Evolutionary conservation across 2,113 vertebrate species (phyloP), one percentile per base, ranked within the genome.

Genomic region (Melanotaenia duboulayi): DNA sequence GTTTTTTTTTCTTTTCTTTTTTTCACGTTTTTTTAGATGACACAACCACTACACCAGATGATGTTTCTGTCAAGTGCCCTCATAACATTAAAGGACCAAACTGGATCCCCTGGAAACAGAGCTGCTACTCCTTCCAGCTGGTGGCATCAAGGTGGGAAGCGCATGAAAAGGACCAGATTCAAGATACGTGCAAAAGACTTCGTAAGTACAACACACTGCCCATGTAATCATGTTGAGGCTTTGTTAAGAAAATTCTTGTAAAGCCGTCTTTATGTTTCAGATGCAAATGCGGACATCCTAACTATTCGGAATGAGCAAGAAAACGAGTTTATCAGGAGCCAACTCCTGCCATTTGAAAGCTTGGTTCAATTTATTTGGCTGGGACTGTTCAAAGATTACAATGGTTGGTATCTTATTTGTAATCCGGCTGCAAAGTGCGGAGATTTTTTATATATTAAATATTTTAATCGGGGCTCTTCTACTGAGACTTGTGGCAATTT

Each of bases 71-170:
- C 25, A 96, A 90, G 48, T 99, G 97, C 87, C 97, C 97, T 7
- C 96, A 98, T 80, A 95, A 94, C 81, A 88, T 93, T 49, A 94
- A 95, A 42, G 96, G 95, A 39, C 95, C 95, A 20, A 96, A 95
- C 54, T 99, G 98, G 98, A 93, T 98, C 88, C 95, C 96, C 23
- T 98, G 96, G 91, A 93, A 88, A 83, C 96, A 95, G 74, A 96
- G 94, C 78, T 99, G 98, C 83, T 99, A 99, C 77, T 90, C 95
- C 40, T 97, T 99, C 67, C 89, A 96, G 87, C 89, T 96, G 84
- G 87, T 82, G 9, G 80, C 94, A 63, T 86, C 91, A 62, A 94
- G 95, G 78, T 96, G 96, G 93, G 82, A 68, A 1, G 70, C 86
- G 17, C 49, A 85, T 54, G 84, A 91, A 19, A 37, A 80, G 19